Conservation (phyloP, 2,113 vertebrate genomes). For the Peromyscus californicus region DNA sequence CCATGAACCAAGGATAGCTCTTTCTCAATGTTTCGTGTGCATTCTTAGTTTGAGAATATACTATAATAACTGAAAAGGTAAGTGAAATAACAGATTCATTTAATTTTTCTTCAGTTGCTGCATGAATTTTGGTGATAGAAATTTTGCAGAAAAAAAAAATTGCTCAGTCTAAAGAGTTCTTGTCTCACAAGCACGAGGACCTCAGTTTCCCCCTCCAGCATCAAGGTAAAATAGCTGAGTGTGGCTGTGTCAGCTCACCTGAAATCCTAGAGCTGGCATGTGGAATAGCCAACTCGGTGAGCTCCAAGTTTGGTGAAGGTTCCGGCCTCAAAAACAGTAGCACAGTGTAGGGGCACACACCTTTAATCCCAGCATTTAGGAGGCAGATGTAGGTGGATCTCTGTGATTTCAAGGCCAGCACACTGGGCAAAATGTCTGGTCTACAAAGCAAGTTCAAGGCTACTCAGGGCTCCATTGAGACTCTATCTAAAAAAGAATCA, state of each 20-base stretch:
- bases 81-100: background rate
- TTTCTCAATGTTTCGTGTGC: background rate
- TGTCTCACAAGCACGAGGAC: background rate
- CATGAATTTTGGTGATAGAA: background rate
- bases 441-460: background rate
- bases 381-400: background rate
- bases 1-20: background rate
- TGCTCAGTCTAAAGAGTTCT: background rate
- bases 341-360: accelerated
- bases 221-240: too few relatives aligned
- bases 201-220: background rate
- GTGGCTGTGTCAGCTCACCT: background rate
- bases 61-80: background rate
- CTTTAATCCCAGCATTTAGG: background rate
- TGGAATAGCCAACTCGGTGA: background rate
- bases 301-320: background rate
- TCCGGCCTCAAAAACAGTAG: background rate
- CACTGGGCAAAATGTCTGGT: background rate
- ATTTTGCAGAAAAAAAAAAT: background rate
- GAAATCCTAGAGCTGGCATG: too few relatives aligned
- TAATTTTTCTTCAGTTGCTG: background rate
- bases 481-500: background rate
- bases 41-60: background rate
- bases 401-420: background rate
- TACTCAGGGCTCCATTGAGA: too few relatives aligned